Evolutionary conservation across 1,140 invertebrate species (phyloP).

Genomic region (Frieseomelitta varia): DNA sequence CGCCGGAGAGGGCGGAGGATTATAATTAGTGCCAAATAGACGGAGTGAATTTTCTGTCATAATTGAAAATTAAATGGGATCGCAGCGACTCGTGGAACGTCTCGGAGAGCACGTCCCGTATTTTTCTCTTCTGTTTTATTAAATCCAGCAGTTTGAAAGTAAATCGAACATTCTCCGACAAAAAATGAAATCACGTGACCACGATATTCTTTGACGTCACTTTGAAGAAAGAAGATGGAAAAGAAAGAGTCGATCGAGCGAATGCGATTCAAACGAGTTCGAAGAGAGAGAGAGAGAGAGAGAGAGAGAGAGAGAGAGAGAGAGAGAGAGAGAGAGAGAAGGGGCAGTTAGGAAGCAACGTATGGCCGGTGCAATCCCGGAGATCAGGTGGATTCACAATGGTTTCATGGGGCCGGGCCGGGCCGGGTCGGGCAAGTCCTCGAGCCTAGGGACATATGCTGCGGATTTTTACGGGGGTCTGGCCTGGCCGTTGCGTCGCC

Average conservation of each 20-base stretch:
- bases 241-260: neutral
- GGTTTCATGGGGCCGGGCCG: slow-evolving; percentile 26
- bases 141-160: too few relatives aligned
- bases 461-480: slow-evolving; percentile 60
- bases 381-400: slow-evolving; percentile 70
- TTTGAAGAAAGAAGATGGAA: neutral
- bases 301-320: neutral
- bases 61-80: too few relatives aligned
- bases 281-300: neutral
- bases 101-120: too few relatives aligned
- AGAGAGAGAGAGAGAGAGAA: neutral
- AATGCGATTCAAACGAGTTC: neutral
- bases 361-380: slow-evolving; percentile 30
- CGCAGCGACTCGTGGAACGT: too few relatives aligned
- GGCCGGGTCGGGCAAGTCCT: slow-evolving; percentile 37
- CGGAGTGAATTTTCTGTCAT: too few relatives aligned
- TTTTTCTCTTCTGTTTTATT: too few relatives aligned
- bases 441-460: slow-evolving; percentile 62
- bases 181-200: too few relatives aligned
- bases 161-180: too few relatives aligned
- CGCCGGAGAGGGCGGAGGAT: too few relatives aligned
- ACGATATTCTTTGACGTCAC: neutral
- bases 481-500: neutral
- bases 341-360: slow-evolving; percentile 18
- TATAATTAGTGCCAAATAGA: too few relatives aligned